Percentiles rank a stretch among this genome's conserved stretches.
phyloP scores from a whole-genome alignment of 2,113 vertebrate genomes.

The Scopus umbretta region DNA sequence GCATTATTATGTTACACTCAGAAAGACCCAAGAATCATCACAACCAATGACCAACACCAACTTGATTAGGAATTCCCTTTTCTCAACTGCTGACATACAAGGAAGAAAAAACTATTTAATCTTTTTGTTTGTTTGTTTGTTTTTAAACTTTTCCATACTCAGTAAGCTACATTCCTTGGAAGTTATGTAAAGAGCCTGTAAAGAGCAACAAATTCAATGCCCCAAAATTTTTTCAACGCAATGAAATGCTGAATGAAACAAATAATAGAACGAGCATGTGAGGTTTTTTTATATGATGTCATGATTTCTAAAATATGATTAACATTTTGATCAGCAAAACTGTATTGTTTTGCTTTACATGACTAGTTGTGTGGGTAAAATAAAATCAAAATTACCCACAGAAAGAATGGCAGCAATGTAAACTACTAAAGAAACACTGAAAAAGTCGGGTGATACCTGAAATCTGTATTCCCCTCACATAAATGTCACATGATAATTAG shows the following conservation, averaged over 20 bases:
- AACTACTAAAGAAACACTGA: background rate
- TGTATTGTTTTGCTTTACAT: background rate
- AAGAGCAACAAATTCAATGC: background rate
- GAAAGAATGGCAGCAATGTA: background rate
- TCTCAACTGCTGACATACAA: background rate
- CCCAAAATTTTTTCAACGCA: background rate
- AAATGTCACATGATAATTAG: background rate
- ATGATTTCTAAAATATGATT: background rate
- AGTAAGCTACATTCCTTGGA: background rate
- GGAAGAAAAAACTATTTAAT: background rate
- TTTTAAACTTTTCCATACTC: background rate
- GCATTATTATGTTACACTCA: background rate
- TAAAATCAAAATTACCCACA: background rate
- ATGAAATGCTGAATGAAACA: background rate
- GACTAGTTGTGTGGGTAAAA: background rate
- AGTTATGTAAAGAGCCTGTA: background rate
- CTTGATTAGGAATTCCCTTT: background rate
- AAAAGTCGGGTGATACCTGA: background rate
- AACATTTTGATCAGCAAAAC: background rate
- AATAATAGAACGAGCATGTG: background rate
- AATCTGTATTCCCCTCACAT: background rate
- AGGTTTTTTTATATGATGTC: background rate
- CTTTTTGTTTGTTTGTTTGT: too few relatives aligned
- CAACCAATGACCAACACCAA: background rate
- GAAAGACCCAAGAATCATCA: background rate